Base-by-base conservation (phyloP, 1,140 invertebrate species). In the Drosophila micromelanica region DNA sequence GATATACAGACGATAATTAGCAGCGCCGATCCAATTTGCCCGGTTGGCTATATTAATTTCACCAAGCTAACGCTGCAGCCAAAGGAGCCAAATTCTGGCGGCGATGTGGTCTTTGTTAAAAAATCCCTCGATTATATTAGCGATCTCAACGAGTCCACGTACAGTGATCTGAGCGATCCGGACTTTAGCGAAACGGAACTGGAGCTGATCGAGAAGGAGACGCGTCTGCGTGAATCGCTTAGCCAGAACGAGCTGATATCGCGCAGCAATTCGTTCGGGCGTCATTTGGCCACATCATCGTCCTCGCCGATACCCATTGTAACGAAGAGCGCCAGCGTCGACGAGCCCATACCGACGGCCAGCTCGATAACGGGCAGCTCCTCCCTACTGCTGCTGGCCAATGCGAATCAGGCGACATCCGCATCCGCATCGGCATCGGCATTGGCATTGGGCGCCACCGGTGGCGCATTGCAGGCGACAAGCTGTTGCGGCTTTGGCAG, bases 31-130 rank as follows among this genome's bases (percentile, higher is more conserved):
- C 95, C 97, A 1, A 96, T 99, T 91, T 97, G 97, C 42, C 97
- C 97, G 43, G 98, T 98, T 55, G 97, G 97, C 52, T 99, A 98
- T 92, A 93, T 99, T 30, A 98, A 96, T 92, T 95, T 99, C 65
- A 95, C 95, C 71, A 96, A 96, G 92, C 92, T 98, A 42, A 95
- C 95, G 76, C 92, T 97, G 69, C 95, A 96, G 92, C 92, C 95
- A 61, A 93, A 93, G 85, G 92, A 94, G 71, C 90, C 92, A 73
- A 55, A 65, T 32, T 40, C 63, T 2, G 65, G 62, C 55, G 63
- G 56, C 20, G 90, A 90, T 60, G 80, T 91, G 32, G 82, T 91
- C 12, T 92, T 92, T 67, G 92, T 94, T 0, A 94, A 94, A 84
- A 93, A 92, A 70, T 93, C 93, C 7, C 90, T 94, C 67, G 94